A percentile compares a stretch with the other conserved stretches of the same genome.
Conservation (phyloP, 2,113 vertebrate genomes). For the Enhydra lutris region DNA sequence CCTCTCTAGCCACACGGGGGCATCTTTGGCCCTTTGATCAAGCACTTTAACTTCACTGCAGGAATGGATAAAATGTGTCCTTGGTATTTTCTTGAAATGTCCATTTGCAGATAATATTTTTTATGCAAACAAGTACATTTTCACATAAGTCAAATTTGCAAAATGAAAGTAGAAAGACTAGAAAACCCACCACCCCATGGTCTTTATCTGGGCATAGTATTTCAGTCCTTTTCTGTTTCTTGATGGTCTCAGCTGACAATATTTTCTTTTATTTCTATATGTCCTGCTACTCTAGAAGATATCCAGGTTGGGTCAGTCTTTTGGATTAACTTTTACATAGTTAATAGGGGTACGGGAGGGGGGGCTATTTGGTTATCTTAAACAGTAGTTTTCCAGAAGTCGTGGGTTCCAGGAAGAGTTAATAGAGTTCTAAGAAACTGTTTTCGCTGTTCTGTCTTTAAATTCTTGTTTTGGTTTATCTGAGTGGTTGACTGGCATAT, state of each 20-base stretch:
- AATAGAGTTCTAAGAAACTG: not conserved
- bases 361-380: not conserved
- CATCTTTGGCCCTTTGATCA: conserved; percentile 1
- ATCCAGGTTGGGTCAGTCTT: not conserved
- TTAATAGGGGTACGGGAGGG: not conserved
- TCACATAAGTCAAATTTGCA: not conserved
- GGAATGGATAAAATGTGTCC: not conserved
- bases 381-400: conserved; percentile 20
- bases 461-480: not conserved
- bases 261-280: conserved; percentile 7
- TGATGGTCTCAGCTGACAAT: not conserved
- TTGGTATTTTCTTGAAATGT: conserved; percentile 47
- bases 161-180: not conserved
- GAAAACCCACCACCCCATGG: not conserved
- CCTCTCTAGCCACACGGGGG: conserved; percentile 55
- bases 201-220: conserved; percentile 6
- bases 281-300: not conserved
- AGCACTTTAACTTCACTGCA: not conserved
- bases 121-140: conserved; percentile 41
- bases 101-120: conserved; percentile 43
- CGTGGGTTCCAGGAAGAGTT: not conserved
- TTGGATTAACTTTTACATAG: not conserved
- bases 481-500: not conserved
- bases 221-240: not conserved
- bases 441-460: not conserved